Conservation (phyloP, 2,113 vertebrate genomes). For the Hippopotamus amphibius region DNA sequence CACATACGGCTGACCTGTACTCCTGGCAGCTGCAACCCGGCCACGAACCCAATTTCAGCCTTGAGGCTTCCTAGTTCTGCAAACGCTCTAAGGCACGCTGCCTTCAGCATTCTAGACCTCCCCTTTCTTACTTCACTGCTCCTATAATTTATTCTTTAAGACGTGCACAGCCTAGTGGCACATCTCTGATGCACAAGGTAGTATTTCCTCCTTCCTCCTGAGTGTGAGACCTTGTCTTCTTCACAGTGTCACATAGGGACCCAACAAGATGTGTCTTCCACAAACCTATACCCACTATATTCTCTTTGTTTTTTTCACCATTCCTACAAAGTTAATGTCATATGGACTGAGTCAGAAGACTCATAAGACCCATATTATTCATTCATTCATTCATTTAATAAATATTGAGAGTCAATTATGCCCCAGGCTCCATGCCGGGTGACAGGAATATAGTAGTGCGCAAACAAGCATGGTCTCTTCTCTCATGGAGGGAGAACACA, state of each 20-base stretch:
- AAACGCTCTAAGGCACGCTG: background rate
- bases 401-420: background rate
- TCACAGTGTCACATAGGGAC: background rate
- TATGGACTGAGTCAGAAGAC: background rate
- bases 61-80: background rate
- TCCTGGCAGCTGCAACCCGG: background rate
- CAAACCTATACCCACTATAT: background rate
- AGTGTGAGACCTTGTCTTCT: background rate
- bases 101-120: background rate
- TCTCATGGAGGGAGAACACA: background rate
- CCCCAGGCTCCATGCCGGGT: background rate
- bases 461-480: background rate
- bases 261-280: background rate
- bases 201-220: background rate
- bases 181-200: background rate
- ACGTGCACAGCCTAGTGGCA: background rate
- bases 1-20: accelerated
- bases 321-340: background rate
- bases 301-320: background rate
- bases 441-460: background rate
- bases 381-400: background rate
- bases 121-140: background rate
- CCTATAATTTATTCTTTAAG: background rate
- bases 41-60: background rate
- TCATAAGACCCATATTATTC: background rate